These are phyloP conservation scores for Elephas maximus DNA, from an alignment of 2,113 vertebrate genomes.

Conservation along the genomic window DNA sequence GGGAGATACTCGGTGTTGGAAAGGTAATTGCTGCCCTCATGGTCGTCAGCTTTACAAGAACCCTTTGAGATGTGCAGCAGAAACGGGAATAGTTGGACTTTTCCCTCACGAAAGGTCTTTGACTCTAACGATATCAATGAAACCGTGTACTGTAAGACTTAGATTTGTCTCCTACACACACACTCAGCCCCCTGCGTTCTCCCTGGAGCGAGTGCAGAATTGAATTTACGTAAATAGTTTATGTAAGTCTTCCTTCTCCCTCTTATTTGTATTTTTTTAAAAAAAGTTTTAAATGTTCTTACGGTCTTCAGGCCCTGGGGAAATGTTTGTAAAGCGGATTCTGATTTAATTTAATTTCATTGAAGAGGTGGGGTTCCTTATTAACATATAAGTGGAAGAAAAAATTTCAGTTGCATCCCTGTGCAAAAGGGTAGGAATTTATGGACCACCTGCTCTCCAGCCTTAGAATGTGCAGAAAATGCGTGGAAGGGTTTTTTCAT, in stretches of 20 bases:
- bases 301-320: not conserved
- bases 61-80: not conserved
- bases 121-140: not conserved
- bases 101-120: not conserved
- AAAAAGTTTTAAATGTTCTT: not conserved
- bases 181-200: not conserved
- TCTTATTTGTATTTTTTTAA: not conserved
- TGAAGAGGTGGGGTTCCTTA: slow-evolving; percentile 19
- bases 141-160: not conserved
- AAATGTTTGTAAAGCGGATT: not conserved
- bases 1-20: not conserved
- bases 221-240: not conserved
- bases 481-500: slow-evolving; percentile 5
- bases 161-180: not conserved
- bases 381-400: not conserved
- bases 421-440: slow-evolving; percentile 19
- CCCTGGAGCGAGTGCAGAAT: not conserved
- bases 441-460: not conserved
- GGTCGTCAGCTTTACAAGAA: not conserved
- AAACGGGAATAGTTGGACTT: not conserved
- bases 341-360: slow-evolving; percentile 45
- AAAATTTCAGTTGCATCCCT: not conserved
- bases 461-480: not conserved
- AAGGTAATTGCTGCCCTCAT: not conserved
- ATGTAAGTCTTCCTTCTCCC: not conserved